Evolutionary conservation across 2,797 vertebrate species (phyloP), one percentile per base, ranked within the genome.

Genomic region (Monodelphis domestica): DNA sequence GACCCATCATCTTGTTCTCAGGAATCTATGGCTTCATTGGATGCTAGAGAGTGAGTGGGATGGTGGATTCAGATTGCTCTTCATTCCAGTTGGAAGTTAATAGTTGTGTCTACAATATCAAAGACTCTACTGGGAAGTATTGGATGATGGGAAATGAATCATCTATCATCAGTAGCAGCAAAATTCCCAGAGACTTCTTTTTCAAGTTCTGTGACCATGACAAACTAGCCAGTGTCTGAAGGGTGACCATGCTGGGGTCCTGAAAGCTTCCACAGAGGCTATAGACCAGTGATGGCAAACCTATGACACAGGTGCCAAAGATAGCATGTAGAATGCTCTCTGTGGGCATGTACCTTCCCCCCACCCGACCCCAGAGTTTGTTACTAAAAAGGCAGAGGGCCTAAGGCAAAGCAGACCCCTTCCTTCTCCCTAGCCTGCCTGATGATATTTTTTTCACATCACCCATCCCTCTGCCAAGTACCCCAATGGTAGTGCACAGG

Each of bases 201-300:
- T 99, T 99, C 1, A 99, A 99, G 98, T 99, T 99, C 98, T 99
- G 99, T 90, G 99, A 99, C 97, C 99, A 99, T 98, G 99, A 99
- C 99, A 99, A 99, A 98, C 98, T 99, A 98, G 99, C 97, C 99
- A 99, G 97, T 99, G 99, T 97, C 99, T 99, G 96, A 99, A 99
- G 56, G 99, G 99, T 0, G 99, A 99, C 98, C 99, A 99, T 0
- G 99, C 99, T 0, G 99, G 99, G 3, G 99, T 99, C 96, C 99
- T 99, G 96, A 99, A 99, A 98, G 99, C 99, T 96, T 99, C 99
- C 0, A 98, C 99, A 0, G 99, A 99, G 63, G 96, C 99, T 97
- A 99, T 99, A 53, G 99, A 99, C n/a, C n/a, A n/a, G n/a, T n/a
- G n/a, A n/a, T n/a, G n/a, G n/a, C n/a, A n/a, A n/a, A n/a, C n/a